Conservation (phyloP, 1,140 invertebrate species). For the Callitettix versicolor region DNA sequence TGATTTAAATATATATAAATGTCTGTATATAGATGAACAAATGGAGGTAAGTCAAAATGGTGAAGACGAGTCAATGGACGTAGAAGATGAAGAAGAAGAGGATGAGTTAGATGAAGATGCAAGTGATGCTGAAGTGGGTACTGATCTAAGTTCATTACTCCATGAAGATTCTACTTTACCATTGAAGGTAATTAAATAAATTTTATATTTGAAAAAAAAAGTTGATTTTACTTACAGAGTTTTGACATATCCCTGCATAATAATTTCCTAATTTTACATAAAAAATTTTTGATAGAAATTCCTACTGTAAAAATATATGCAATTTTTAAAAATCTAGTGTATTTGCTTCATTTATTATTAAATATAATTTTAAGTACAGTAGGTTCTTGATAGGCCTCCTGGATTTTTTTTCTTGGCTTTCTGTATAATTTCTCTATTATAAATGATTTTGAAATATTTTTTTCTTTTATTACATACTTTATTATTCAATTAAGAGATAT, state of each 20-base stretch:
- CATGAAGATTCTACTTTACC: constrained; percentile 36
- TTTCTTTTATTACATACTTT: too few species aligned
- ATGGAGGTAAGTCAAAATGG: constrained; percentile 34
- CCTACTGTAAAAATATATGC: constrained; percentile 7
- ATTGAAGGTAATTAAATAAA: neutral
- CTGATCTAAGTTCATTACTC: constrained; percentile 50
- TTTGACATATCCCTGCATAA: neutral
- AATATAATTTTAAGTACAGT: neutral
- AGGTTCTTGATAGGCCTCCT: neutral
- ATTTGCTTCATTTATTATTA: neutral
- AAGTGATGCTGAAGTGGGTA: constrained; percentile 39
- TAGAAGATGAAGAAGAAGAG: constrained; percentile 29
- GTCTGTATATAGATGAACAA: constrained; percentile 26
- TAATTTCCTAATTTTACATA: neutral
- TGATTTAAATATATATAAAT: too few species aligned
- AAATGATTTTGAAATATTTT: too few species aligned
- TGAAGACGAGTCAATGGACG: constrained; percentile 37
- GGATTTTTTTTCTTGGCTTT: too few species aligned
- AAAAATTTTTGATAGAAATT: neutral
- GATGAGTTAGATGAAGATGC: neutral
- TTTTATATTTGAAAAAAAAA: neutral
- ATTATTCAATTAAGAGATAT: too few species aligned
- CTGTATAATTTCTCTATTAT: too few species aligned
- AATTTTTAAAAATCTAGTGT: neutral
- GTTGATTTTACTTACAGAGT: neutral